These are phyloP conservation scores for Drepanosiphum platanoidis DNA, from an alignment of 2,888 invertebrate species.

Conservation along the genomic window DNA sequence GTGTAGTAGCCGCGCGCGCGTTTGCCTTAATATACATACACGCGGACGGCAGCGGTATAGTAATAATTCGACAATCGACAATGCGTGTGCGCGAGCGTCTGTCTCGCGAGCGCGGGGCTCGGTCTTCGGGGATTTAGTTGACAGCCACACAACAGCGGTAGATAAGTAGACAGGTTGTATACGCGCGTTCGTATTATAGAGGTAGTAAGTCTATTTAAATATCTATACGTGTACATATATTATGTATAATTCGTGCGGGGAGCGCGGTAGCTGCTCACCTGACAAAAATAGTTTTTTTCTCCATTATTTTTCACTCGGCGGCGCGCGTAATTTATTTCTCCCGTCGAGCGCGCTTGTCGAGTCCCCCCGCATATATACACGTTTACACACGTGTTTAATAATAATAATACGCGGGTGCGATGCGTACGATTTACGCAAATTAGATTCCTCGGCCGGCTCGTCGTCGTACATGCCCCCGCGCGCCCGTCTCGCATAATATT, in stretches of 20 bases:
- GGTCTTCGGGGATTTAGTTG: slow-evolving; percentile 49
- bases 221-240: neutral
- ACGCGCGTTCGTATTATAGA: neutral
- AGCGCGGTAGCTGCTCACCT: slow-evolving; percentile 32
- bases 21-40: neutral
- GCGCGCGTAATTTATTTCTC: slow-evolving; percentile 4
- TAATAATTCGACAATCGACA: slow-evolving; percentile 34
- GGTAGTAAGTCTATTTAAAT: neutral
- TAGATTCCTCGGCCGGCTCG: neutral
- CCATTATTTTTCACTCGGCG: neutral
- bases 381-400: neutral
- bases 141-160: slow-evolving; percentile 24
- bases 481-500: no score
- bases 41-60: neutral
- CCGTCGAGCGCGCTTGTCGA: neutral
- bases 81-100: neutral
- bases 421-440: neutral
- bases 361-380: neutral
- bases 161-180: slow-evolving; percentile 55
- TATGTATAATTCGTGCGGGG: no score
- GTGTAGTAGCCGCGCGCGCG: no score
- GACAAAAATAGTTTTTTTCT: slow-evolving; percentile 36
- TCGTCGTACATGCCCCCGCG: neutral
- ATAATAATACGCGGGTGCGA: no score
- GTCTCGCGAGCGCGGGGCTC: slow-evolving; percentile 14